phyloP scores from a whole-genome alignment of 1,140 invertebrate species.

The Bombus balteatus region DNA sequence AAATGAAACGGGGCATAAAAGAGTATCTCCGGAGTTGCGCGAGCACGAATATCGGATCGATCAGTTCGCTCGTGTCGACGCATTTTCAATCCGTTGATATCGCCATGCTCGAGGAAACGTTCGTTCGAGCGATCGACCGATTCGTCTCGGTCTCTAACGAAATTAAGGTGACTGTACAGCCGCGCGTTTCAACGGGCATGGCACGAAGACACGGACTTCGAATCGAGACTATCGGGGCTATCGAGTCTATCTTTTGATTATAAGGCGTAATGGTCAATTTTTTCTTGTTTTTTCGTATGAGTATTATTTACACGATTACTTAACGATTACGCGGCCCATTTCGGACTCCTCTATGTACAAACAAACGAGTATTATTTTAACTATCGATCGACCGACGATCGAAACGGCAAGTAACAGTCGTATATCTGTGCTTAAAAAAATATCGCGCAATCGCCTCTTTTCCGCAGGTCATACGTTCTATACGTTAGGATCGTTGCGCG shows the following conservation, averaged over 20 bases:
- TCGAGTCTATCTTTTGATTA: slow-evolving; percentile 67
- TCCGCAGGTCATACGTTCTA: neutral
- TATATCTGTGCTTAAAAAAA: slow-evolving; percentile 12
- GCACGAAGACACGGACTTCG: slow-evolving; percentile 30
- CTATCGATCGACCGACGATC: slow-evolving; percentile 43
- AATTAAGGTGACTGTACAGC: slow-evolving; percentile 50
- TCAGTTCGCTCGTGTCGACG: slow-evolving; percentile 75
- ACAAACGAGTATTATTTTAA: slow-evolving; percentile 38
- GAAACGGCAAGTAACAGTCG: slow-evolving; percentile 27
- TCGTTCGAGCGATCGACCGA: neutral
- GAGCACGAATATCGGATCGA: slow-evolving; percentile 66
- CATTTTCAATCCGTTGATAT: slow-evolving; percentile 6
- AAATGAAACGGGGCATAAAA: slow-evolving; percentile 49
- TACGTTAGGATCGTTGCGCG: neutral
- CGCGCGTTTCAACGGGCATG: slow-evolving; percentile 35
- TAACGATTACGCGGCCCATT: slow-evolving; percentile 38
- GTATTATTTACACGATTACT: slow-evolving; percentile 63
- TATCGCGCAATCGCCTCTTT: slow-evolving; percentile 39
- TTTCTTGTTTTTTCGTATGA: slow-evolving; percentile 19
- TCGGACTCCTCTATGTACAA: slow-evolving; percentile 56
- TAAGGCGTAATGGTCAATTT: slow-evolving; percentile 35
- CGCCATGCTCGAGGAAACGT: slow-evolving; percentile 28
- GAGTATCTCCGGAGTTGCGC: slow-evolving; percentile 25
- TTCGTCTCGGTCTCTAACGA: slow-evolving; percentile 5
- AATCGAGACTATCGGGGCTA: neutral